Evolutionary conservation across 2,888 invertebrate genomes (phyloP), one percentile per base, ranked within the genome.

Genomic region (Agonum fuliginosum): DNA sequence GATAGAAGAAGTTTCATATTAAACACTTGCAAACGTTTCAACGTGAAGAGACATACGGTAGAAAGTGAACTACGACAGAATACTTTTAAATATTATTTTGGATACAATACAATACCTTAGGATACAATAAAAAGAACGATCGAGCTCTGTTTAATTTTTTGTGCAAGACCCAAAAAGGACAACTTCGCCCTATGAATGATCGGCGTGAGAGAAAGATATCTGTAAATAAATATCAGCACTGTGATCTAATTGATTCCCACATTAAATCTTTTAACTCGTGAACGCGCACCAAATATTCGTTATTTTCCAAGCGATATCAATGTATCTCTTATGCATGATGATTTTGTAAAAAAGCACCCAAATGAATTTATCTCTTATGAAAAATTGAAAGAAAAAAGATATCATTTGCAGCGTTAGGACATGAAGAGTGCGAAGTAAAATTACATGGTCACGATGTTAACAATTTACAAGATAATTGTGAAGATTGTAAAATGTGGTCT

Each of bases 371-470:
- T n/a, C 8, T 80, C 81, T 62, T 69, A 79, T 20, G 22, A 65
- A 30, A 30, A 62, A 48, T 75, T 78, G 6, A 79, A 73, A 41
- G 58, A 69, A 71, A 62, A 79, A 73, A 79, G 78, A 80, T 80
- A 48, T 80, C 79, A 48, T 81, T 80, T 54, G 78, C 81, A 14
- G 72, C 74, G 43, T 67, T 81, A 19, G 80, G 80, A 4, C 78
- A 80, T 46, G 80, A 81, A 73, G 81, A 81, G 51, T 81, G 80
- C 69, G 79, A 81, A 27, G 30, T 37, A 70, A 46, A 78, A 19
- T 43, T 77, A 34, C 77, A 80, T 78, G 75, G 46, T 19, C 79
- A 78, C 62, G 78, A 73, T 24, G 51, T 70, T 74, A 70, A 80
- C 22, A 48, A 79, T 19, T 67, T 80, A 48, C 51, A 78, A 51